Evolutionary conservation across 1,140 invertebrate species (phyloP).

Genomic region (Solen grandis): DNA sequence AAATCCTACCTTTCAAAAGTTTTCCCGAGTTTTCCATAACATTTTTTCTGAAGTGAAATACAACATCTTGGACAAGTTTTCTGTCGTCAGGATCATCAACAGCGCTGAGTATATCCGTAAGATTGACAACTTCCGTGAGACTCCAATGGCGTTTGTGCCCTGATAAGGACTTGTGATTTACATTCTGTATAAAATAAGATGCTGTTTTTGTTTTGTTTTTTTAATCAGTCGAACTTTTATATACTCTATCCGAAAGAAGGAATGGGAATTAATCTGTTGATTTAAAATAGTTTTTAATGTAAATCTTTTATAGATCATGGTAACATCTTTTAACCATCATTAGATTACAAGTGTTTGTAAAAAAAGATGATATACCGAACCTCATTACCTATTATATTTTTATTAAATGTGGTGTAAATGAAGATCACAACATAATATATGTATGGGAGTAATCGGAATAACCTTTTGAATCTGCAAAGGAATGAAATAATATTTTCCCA

Average conservation of each 20-base stretch:
- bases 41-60: constrained; percentile 50
- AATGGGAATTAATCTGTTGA: too few relatives aligned
- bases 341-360: not conserved
- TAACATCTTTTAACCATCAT: not conserved
- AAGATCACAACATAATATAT: too few relatives aligned
- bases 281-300: not conserved
- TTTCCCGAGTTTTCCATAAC: constrained; percentile 47
- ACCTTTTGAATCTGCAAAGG: too few relatives aligned
- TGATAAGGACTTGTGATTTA: constrained; percentile 44
- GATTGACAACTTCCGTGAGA: constrained; percentile 56
- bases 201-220: not conserved
- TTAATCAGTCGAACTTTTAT: not conserved
- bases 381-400: too few relatives aligned
- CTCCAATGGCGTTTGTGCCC: constrained; percentile 64
- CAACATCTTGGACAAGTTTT: constrained; percentile 28
- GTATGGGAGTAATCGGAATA: too few relatives aligned
- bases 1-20: constrained; percentile 41
- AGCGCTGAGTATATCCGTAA: constrained; percentile 47
- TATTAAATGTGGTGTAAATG: too few relatives aligned
- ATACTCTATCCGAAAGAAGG: too few relatives aligned
- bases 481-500: too few relatives aligned
- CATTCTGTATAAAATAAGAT: constrained; percentile 46
- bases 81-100: constrained; percentile 43
- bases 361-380: too few relatives aligned
- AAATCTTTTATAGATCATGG: not conserved